phyloP scores from a whole-genome alignment of 2,888 invertebrate genomes.

The Thecocarcelia acutangulata region DNA sequence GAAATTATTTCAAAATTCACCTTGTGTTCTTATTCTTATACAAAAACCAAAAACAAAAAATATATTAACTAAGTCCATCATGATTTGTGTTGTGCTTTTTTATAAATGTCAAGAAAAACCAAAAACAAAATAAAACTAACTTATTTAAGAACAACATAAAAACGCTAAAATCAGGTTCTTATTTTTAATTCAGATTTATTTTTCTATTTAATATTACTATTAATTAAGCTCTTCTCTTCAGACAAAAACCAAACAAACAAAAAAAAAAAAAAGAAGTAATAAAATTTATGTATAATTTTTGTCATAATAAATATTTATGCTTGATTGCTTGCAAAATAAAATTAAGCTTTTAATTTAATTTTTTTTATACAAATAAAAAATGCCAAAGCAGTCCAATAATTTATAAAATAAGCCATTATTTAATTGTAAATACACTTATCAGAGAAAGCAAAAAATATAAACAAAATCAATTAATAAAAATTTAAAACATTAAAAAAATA shows the following conservation, averaged over 20 bases:
- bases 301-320: slow-evolving; percentile 7
- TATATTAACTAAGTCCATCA: slow-evolving; percentile 64
- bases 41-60: slow-evolving; percentile 12
- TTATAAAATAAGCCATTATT: slow-evolving; percentile 58
- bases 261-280: not conserved
- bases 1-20: slow-evolving; percentile 65
- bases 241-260: not conserved
- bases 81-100: slow-evolving; percentile 64
- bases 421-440: slow-evolving; percentile 66
- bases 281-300: not conserved
- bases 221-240: slow-evolving; percentile 25
- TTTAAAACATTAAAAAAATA: slow-evolving; percentile 37
- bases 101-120: slow-evolving; percentile 72
- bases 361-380: slow-evolving; percentile 35
- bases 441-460: slow-evolving; percentile 48
- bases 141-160: slow-evolving; percentile 52
- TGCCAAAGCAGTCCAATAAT: slow-evolving; percentile 65
- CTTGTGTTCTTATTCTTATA: slow-evolving; percentile 66
- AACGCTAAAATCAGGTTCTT: slow-evolving; percentile 73
- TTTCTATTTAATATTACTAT: slow-evolving; percentile 25
- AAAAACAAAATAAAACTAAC: slow-evolving; percentile 28
- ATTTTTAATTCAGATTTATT: slow-evolving; percentile 46
- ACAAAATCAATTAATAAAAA: slow-evolving; percentile 51
- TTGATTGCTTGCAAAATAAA: slow-evolving; percentile 61
- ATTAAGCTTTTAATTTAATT: slow-evolving; percentile 29